These are phyloP conservation scores for Ormyrus rosae DNA, from an alignment of 2,888 invertebrate species.

Conservation along the genomic window DNA sequence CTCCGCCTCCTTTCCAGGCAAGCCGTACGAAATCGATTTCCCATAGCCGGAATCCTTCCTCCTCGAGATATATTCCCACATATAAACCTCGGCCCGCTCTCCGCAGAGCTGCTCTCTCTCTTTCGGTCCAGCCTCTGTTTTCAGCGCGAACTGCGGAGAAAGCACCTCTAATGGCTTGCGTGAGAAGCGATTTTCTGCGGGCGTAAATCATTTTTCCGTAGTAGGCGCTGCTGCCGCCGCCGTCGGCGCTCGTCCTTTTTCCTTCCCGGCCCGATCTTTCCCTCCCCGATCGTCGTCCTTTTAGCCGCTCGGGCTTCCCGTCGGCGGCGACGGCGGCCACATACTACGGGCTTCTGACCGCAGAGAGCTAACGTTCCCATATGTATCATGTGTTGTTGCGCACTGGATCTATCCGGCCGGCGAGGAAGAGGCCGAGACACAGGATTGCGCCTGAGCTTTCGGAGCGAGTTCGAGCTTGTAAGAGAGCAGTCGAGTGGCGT, in stretches of 20 bases:
- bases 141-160: neutral
- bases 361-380: constrained; percentile 75
- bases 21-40: constrained; percentile 14
- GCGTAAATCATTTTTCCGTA: constrained; percentile 49
- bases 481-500: neutral
- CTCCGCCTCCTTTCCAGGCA: neutral
- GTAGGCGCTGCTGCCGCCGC: neutral
- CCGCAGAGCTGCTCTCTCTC: neutral
- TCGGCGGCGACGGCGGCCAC: constrained; percentile 43
- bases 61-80: neutral
- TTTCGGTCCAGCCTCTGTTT: neutral
- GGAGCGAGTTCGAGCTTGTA: no score
- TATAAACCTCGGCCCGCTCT: neutral
- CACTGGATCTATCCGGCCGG: neutral
- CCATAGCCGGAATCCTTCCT: neutral
- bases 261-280: neutral
- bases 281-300: constrained; percentile 27
- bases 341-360: constrained; percentile 72
- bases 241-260: constrained; percentile 20
- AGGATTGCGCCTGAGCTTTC: neutral
- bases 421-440: neutral
- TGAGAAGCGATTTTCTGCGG: constrained; percentile 43
- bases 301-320: constrained; percentile 45
- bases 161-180: constrained; percentile 23
- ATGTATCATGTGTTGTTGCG: constrained; percentile 74